phyloP scores from a whole-genome alignment of 2,888 invertebrate genomes.

The Argyresthia goedartella region DNA sequence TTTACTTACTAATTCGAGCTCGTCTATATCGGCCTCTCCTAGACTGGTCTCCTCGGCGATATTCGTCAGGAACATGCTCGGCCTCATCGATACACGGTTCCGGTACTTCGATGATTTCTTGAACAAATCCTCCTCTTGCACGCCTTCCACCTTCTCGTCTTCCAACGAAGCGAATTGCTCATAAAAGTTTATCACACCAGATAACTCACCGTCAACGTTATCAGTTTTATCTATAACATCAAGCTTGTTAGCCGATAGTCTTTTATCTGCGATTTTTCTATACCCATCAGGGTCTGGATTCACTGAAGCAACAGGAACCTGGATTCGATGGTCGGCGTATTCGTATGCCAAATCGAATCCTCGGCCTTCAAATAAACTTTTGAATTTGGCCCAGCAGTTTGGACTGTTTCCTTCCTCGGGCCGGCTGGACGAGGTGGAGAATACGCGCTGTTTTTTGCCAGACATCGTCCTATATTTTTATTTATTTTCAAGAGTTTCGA shows the following conservation, averaged over 20 bases:
- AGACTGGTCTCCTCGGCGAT: constrained; percentile 47
- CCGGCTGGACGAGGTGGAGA: neutral
- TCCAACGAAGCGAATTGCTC: constrained; percentile 53
- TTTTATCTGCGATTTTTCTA: constrained; percentile 25
- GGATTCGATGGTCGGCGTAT: constrained; percentile 18
- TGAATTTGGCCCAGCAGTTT: constrained; percentile 55
- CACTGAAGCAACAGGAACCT: neutral
- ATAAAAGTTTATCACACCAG: constrained; percentile 47
- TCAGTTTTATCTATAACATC: constrained; percentile 14
- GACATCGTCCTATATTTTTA: neutral
- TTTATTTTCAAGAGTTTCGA: too few species aligned
- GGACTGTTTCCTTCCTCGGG: constrained; percentile 13
- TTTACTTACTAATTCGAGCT: constrained; percentile 44
- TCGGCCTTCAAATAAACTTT: constrained; percentile 50
- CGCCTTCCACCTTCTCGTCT: constrained; percentile 26
- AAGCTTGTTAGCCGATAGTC: constrained; percentile 14
- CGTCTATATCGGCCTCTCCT: constrained; percentile 31
- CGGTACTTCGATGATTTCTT: constrained; percentile 29
- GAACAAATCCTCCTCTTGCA: constrained; percentile 30
- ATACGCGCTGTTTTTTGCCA: neutral
- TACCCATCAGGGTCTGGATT: constrained; percentile 28
- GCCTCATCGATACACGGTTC: constrained; percentile 51
- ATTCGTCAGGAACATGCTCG: constrained; percentile 50
- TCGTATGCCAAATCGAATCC: constrained; percentile 60
- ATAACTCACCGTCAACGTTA: constrained; percentile 32